Evolutionary conservation across 2,113 vertebrate species (phyloP), one percentile per base, ranked within the genome.

Genomic region (Alouatta palliata): DNA sequence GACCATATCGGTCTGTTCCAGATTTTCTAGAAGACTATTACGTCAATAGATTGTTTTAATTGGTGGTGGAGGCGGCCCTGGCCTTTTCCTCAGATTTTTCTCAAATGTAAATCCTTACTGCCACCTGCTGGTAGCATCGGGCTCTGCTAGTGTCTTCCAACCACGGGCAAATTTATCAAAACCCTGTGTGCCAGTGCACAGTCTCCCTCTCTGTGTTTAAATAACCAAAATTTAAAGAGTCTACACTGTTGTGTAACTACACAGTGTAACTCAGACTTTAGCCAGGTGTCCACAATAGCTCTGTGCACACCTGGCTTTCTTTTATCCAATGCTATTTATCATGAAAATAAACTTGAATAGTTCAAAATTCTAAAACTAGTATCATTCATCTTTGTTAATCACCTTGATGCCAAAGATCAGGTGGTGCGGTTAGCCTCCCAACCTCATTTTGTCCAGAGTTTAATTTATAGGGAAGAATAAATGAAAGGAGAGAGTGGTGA

Each of bases 101-200:
- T 68, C 75, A 30, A 56, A 90, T 30, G 54, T 83, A 47, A 61
- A 37, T 54, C 32, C 25, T 58, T 93, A 73, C 66, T 12, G 37
- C 96, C 94, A 90, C 77, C 96, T 96, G 64, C 82, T 79, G 91
- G 92, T 64, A 88, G 70, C 47, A 47, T 52, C 20, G 52, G 64
- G 82, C 9, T 92, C 76, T 93, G 70, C 54, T 19, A 52, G 43
- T 35, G 32, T 81, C 85, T 92, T 68, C 19, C 47, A 88, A 52
- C 52, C 52, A 52, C 52, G 17, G 52, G 16, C 16, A 52, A 52
- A 16, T 52, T 52, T 5, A n/a, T 56, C 54, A 92, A 86, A 86
- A 1, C 5, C n/a, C 2, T 0, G 6, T 0, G 8, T 93, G 76
- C 47, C 14, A 52, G 43, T 35, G 47, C n/a, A 83, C 61, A 64